A percentile compares a stretch with the other conserved stretches of the same genome.
Evolutionary conservation across 2,888 invertebrate species (phyloP).

Genomic region (Amphimallon solstitiale): DNA sequence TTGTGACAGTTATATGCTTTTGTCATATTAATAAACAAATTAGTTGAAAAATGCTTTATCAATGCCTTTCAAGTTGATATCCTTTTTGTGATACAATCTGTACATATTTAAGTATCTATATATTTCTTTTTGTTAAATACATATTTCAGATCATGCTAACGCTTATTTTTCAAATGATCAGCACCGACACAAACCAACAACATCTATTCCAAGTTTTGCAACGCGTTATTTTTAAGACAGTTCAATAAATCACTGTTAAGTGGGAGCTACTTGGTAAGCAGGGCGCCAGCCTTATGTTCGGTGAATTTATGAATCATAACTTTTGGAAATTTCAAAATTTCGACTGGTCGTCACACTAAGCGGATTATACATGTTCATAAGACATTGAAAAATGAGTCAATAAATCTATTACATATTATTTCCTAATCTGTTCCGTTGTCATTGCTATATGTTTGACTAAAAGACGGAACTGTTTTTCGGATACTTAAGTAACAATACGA

Average conservation of each 20-base stretch:
- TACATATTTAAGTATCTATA: too few relatives aligned
- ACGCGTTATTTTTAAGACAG: slow-evolving; percentile 28
- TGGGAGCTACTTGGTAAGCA: slow-evolving; percentile 5
- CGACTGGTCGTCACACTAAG: neutral
- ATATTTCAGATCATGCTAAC: too few relatives aligned
- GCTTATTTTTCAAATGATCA: neutral
- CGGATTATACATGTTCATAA: neutral
- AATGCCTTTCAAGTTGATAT: too few relatives aligned
- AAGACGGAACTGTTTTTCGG: neutral
- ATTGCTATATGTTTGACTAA: neutral
- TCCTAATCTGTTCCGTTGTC: neutral
- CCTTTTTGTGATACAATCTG: too few relatives aligned
- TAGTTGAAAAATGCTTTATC: too few relatives aligned
- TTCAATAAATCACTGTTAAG: slow-evolving; percentile 25
- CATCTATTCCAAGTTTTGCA: slow-evolving; percentile 19
- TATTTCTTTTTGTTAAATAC: too few relatives aligned
- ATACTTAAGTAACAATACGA: neutral
- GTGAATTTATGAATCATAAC: slow-evolving; percentile 20
- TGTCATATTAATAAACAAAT: too few relatives aligned
- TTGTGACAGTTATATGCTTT: too few relatives aligned
- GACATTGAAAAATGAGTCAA: slow-evolving; percentile 18
- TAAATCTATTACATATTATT: slow-evolving; percentile 14
- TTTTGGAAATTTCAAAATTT: slow-evolving; percentile 29
- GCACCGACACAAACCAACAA: neutral
- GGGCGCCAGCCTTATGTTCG: neutral